Percentiles rank a stretch among this genome's conserved stretches.
Evolutionary conservation across 2,797 vertebrate species (phyloP).

Genomic region (Clamator glandarius): DNA sequence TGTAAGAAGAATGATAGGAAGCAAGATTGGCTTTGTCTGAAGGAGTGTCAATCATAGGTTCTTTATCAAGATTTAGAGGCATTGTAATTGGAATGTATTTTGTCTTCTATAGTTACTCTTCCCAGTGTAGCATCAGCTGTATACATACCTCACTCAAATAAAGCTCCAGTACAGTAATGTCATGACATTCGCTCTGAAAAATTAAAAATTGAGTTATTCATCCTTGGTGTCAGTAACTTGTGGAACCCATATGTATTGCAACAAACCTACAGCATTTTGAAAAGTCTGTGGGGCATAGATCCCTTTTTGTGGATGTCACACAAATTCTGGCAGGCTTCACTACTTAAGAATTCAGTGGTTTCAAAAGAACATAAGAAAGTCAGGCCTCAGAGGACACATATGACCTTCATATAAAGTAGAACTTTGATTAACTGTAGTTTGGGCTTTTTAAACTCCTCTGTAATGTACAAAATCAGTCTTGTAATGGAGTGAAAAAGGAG

Average conservation of each 20-base stretch:
- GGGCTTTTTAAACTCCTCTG: not conserved
- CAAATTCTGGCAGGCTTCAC: not conserved
- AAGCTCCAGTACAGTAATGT: not conserved
- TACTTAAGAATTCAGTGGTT: not conserved
- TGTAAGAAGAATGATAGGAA: not conserved
- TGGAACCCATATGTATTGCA: not conserved
- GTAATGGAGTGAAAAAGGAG: slow-evolving; percentile 15
- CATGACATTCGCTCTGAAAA: not conserved
- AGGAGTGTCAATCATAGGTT: not conserved
- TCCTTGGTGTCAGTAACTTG: not conserved
- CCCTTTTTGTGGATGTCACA: not conserved
- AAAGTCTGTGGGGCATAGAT: not conserved
- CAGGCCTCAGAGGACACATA: not conserved
- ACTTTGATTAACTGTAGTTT: slow-evolving; percentile 21
- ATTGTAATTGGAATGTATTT: not conserved
- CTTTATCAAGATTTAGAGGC: not conserved
- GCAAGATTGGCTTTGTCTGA: not conserved
- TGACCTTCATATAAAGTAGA: not conserved
- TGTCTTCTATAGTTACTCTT: not conserved
- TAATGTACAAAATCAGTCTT: slow-evolving; percentile 38
- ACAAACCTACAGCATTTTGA: not conserved
- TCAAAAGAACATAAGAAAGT: not conserved
- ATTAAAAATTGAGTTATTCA: not conserved
- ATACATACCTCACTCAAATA: not conserved
- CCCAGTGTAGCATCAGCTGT: not conserved